phyloP scores from a whole-genome alignment of 2,888 invertebrate species.

The Himalopsyche tibetana region DNA sequence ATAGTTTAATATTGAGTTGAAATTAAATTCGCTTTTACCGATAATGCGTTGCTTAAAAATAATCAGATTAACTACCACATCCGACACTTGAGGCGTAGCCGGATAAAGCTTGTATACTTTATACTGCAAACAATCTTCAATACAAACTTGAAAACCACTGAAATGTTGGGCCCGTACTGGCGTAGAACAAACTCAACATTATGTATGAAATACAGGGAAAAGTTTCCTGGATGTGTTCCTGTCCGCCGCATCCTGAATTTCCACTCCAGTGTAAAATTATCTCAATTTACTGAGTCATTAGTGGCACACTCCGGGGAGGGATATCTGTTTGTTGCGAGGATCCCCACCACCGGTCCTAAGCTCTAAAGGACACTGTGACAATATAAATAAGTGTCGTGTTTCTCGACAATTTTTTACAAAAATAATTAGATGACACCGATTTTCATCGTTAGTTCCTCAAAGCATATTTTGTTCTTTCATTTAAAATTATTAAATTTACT shows the following conservation, averaged over 20 bases:
- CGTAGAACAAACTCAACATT: slow-evolving; percentile 52
- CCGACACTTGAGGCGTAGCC: not conserved
- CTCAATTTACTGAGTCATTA: slow-evolving; percentile 79
- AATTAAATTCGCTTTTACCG: too few relatives aligned
- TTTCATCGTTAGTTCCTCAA: not conserved
- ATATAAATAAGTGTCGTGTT: slow-evolving; percentile 36
- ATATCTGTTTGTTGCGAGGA: slow-evolving; percentile 69
- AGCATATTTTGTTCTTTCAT: too few relatives aligned
- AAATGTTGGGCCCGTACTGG: slow-evolving; percentile 20
- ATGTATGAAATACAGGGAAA: slow-evolving; percentile 62
- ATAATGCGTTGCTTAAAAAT: too few relatives aligned
- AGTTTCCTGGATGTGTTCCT: slow-evolving; percentile 67
- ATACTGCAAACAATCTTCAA: slow-evolving; percentile 34
- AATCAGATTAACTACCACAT: not conserved
- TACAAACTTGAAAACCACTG: slow-evolving; percentile 34
- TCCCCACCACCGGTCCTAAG: not conserved
- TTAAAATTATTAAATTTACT: too few relatives aligned
- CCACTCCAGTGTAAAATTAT: slow-evolving; percentile 75
- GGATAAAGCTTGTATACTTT: not conserved
- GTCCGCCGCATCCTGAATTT: slow-evolving; percentile 67
- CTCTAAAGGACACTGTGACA: slow-evolving; percentile 23
- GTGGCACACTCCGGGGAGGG: slow-evolving; percentile 71
- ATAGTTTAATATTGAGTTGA: too few relatives aligned
- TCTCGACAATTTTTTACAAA: not conserved
- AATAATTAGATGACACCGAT: slow-evolving; percentile 39